phyloP scores from a whole-genome alignment of 2,797 vertebrate species.

The Thamnophis elegans region DNA sequence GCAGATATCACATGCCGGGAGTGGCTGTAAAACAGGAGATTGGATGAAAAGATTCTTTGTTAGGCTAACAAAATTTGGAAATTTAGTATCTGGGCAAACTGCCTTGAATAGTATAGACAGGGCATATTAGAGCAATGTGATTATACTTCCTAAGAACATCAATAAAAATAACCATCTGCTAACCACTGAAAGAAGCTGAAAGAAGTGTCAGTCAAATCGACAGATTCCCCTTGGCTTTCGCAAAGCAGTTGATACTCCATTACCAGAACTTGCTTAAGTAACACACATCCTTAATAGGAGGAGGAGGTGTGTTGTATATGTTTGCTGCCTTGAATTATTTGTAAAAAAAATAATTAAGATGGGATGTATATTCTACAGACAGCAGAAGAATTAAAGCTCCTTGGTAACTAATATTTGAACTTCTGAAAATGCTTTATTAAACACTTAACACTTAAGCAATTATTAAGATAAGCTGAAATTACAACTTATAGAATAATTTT shows the following conservation, averaged over 20 bases:
- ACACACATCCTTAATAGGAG: conserved; percentile 5
- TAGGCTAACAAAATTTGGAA: conserved; percentile 64
- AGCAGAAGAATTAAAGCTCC: background rate
- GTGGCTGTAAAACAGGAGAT: conserved; percentile 61
- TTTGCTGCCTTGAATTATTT: background rate
- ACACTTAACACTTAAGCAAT: background rate
- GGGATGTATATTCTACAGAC: background rate
- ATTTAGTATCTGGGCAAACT: conserved; percentile 47
- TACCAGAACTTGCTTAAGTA: conserved; percentile 4
- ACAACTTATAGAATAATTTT: background rate
- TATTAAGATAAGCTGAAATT: background rate
- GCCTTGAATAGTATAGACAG: conserved; percentile 30
- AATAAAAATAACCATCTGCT: conserved; percentile 24
- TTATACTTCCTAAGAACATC: conserved; percentile 17
- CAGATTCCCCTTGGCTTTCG: conserved; percentile 21
- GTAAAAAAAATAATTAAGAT: background rate
- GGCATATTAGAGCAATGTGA: conserved; percentile 52
- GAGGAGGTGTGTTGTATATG: background rate
- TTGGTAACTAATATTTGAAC: background rate
- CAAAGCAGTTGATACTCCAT: background rate
- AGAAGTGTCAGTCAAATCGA: conserved; percentile 32
- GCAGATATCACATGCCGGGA: conserved; percentile 60
- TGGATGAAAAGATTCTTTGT: conserved; percentile 49
- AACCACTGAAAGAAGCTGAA: conserved; percentile 11
- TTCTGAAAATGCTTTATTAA: background rate